Conservation (phyloP, 2,113 vertebrate genomes). For the Condylura cristata region DNA sequence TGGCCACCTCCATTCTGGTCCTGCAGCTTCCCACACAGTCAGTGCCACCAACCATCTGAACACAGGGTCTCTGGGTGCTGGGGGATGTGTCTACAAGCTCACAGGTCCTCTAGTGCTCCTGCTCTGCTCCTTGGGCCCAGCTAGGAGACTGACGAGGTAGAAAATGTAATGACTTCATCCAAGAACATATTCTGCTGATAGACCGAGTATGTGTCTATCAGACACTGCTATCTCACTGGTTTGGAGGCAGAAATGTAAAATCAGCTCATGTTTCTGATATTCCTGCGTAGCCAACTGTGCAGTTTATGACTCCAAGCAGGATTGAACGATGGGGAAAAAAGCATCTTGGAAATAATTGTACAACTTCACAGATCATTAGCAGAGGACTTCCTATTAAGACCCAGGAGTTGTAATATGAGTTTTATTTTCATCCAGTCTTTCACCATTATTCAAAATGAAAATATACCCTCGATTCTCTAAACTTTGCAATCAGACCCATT, state of each 20-base stretch:
- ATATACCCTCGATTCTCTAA: not conserved
- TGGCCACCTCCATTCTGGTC: not conserved
- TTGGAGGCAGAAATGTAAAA: not conserved
- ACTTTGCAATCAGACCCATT: not conserved
- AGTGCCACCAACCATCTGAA: not conserved
- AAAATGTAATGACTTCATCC: slow-evolving; percentile 4
- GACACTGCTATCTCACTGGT: not conserved
- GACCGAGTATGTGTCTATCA: not conserved
- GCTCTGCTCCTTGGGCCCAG: not conserved
- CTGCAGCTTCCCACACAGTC: not conserved
- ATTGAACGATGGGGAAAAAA: not conserved
- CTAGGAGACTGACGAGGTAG: not conserved
- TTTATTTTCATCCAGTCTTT: slow-evolving; percentile 27
- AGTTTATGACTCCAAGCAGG: not conserved
- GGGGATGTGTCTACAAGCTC: too few species aligned
- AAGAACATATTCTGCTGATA: not conserved
- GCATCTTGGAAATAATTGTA: not conserved
- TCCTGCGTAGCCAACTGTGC: not conserved
- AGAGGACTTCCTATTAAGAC: slow-evolving; percentile 35
- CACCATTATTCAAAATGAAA: not conserved
- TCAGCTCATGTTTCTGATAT: not conserved
- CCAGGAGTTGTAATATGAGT: not conserved
- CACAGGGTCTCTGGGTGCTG: not conserved
- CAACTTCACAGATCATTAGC: slow-evolving; percentile 17
- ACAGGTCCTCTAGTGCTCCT: not conserved